phyloP scores from a whole-genome alignment of 2,113 vertebrate genomes.

The Microcebus tavaratra region DNA sequence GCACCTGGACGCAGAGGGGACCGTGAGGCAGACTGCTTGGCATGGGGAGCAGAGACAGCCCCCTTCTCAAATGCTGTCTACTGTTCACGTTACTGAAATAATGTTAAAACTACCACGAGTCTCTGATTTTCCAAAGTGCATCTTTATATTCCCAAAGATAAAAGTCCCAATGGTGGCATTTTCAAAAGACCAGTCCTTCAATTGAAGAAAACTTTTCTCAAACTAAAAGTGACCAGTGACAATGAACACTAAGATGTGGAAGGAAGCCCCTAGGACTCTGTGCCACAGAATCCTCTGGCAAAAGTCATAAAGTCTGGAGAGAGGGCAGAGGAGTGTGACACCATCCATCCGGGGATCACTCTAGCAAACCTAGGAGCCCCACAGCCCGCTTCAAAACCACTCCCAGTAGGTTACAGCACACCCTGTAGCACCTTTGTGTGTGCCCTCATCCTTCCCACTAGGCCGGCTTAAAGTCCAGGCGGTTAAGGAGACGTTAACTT shows the following conservation, averaged over 20 bases:
- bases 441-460: not conserved
- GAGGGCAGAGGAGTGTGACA: rapidly evolving
- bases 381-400: not conserved
- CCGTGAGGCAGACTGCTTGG: not conserved
- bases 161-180: not conserved
- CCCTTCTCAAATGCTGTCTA: not conserved
- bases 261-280: not conserved
- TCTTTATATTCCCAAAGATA: not conserved
- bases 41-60: not conserved
- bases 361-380: not conserved
- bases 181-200: not conserved
- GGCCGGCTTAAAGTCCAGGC: not conserved
- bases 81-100: not conserved
- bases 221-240: not conserved
- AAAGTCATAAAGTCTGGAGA: not conserved
- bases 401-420: not conserved
- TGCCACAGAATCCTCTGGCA: not conserved
- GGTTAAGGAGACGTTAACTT: not conserved
- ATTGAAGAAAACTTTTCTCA: not conserved
- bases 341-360: not conserved
- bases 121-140: not conserved
- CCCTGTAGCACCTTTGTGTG: not conserved
- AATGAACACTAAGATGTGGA: not conserved
- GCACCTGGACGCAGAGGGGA: not conserved
- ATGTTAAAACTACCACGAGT: not conserved